These are phyloP conservation scores for Paguma larvata DNA, from an alignment of 2,797 vertebrate genomes.

Conservation along the genomic window DNA sequence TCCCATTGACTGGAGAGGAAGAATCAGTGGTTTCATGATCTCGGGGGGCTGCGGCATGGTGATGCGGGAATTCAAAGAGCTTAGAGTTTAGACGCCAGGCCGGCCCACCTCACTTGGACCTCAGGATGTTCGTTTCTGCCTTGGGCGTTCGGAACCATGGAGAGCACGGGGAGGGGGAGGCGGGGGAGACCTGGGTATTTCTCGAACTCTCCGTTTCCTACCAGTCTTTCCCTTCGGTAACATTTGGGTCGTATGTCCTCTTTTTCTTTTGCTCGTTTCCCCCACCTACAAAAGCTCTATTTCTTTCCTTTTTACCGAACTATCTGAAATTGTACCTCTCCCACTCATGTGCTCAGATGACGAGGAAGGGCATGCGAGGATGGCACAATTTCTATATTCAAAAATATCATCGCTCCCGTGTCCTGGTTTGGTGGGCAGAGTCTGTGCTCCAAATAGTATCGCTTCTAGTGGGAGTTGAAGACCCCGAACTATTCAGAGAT, in stretches of 20 bases:
- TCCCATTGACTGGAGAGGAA: neutral
- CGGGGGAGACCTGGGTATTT: neutral
- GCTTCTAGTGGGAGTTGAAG: neutral
- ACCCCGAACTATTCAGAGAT: neutral
- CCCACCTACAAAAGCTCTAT: neutral
- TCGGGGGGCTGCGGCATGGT: neutral
- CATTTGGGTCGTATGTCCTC: neutral
- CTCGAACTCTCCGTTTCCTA: neutral
- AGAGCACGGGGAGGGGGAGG: neutral
- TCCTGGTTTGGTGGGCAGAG: neutral
- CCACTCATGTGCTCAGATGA: neutral
- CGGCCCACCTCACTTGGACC: neutral
- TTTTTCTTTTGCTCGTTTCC: constrained; percentile 21
- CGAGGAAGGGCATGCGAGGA: neutral
- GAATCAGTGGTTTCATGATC: neutral
- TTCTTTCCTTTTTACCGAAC: neutral
- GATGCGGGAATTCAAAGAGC: neutral
- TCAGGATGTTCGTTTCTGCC: neutral
- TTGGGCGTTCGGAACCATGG: neutral
- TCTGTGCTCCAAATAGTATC: neutral
- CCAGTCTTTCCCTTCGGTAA: neutral
- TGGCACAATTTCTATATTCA: neutral
- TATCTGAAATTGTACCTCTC: neutral
- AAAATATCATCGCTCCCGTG: neutral
- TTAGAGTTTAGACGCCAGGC: neutral